Conservation (phyloP, 2,888 invertebrate species). For the Xanthostigma xanthostigma region DNA sequence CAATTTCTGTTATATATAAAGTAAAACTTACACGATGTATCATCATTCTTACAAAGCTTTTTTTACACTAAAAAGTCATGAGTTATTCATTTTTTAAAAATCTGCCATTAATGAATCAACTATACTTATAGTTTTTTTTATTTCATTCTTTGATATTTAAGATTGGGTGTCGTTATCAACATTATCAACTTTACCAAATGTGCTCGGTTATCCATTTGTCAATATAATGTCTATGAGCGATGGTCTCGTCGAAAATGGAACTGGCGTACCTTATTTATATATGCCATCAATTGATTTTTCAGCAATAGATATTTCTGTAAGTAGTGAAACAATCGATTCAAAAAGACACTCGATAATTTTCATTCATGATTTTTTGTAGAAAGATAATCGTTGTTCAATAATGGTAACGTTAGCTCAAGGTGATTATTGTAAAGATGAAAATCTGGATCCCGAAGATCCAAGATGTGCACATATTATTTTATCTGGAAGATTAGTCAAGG, state of each 20-base stretch:
- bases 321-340: conserved; percentile 12
- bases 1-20: too few species aligned
- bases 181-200: conserved; percentile 42
- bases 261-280: conserved; percentile 59
- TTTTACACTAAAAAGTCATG: too few species aligned
- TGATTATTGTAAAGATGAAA: conserved; percentile 42
- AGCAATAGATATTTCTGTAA: conserved; percentile 48
- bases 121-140: conserved; percentile 1
- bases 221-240: conserved; percentile 57
- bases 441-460: conserved; percentile 61
- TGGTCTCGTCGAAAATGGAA: conserved; percentile 48
- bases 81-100: too few species aligned
- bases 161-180: conserved; percentile 62
- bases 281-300: conserved; percentile 57
- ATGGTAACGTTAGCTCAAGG: conserved; percentile 53
- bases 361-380: conserved; percentile 26
- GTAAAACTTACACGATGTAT: too few species aligned
- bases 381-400: conserved; percentile 48
- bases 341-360: neutral
- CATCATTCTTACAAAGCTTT: too few species aligned
- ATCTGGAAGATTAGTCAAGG: conserved; percentile 48
- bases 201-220: conserved; percentile 49
- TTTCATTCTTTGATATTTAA: conserved; percentile 23
- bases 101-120: too few species aligned
- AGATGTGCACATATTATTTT: conserved; percentile 59